A percentile compares a stretch with the other conserved stretches of the same genome.
Evolutionary conservation across 2,888 invertebrate genomes (phyloP).

Genomic region (Mystacides longicornis): DNA sequence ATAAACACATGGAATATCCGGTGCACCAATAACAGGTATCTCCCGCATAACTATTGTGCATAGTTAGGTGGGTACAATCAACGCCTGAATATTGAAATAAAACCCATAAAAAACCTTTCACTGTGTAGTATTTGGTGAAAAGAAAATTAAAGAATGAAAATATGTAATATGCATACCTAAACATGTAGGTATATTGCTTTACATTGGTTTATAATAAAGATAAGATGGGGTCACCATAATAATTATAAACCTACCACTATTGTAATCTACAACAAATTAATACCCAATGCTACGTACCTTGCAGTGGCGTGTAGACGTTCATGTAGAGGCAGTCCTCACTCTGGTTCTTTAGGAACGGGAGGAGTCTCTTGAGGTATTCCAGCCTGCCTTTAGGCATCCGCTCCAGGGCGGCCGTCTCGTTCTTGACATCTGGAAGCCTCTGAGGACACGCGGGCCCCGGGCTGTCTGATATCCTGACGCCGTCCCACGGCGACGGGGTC

Average conservation of each 20-base stretch:
- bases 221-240: no score
- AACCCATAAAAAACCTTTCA: no score
- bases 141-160: no score
- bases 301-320: conserved; percentile 92
- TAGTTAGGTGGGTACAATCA: no score
- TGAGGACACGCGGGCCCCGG: conserved; percentile 89
- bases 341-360: conserved; percentile 87
- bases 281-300: conserved; percentile 83
- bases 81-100: no score
- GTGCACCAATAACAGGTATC: no score
- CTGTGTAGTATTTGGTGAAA: no score
- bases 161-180: no score
- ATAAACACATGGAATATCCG: no score
- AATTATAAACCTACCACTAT: neutral
- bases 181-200: neutral
- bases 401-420: conserved; percentile 73
- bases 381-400: conserved; percentile 86
- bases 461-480: conserved; percentile 71
- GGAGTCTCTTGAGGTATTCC: conserved; percentile 82
- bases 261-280: no score
- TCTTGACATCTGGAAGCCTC: conserved; percentile 73
- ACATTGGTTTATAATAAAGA: neutral
- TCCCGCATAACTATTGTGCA: no score
- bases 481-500: conserved; percentile 87
- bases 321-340: conserved; percentile 97